Base-by-base conservation (phyloP, 1,140 invertebrate genomes). In the Hypothenemus hampei region DNA sequence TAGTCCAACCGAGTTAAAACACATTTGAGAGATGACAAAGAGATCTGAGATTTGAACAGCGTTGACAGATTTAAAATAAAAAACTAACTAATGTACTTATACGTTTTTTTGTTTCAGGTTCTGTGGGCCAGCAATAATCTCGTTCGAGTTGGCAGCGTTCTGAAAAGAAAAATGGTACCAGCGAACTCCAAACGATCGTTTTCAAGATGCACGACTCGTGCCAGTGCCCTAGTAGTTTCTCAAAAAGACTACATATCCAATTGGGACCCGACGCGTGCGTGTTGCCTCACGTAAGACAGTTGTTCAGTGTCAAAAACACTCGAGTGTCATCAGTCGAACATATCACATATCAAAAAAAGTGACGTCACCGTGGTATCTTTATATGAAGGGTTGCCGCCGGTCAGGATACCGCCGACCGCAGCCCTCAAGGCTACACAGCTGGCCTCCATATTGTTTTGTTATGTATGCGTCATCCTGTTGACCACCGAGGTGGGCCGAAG, bases 321-420 rank as follows among this genome's bases (percentile, higher is more conserved):
- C n/a, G n/a, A n/a, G n/a, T 49, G 35, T 47, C 36, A 49, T 39
- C 26, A 20, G 24, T 20, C 23, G 39, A 7, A 13, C 20, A 44
- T 16, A 37, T 23, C 15, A 18, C 20, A 8, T 19, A 45, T 33
- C 23, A 18, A 29, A 11, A 6, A 26, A 31, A 20, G n/a, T 29
- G 43, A 22, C 31, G 31, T 15, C 45, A 59, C 48, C 18, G 51
- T 54, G 50, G 45, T 39, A 29, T 41, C 29, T 18, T 45, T 54
- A 20, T 59, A 59, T 59, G 57, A 48, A 26, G 57, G 57, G 50
- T 59, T 55, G 57, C 51, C n/a, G n/a, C n/a, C 54, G 57, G 57
- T 59, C 57, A 54, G 18, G 18, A 48, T 44, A 16, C 36, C 49
- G 57, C 36, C 49, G 57, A 59, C 57, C 57, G 50, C 50, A 51